Evolutionary conservation across 2,797 vertebrate genomes (phyloP).

Genomic region (Sebastes trivittatus): DNA sequence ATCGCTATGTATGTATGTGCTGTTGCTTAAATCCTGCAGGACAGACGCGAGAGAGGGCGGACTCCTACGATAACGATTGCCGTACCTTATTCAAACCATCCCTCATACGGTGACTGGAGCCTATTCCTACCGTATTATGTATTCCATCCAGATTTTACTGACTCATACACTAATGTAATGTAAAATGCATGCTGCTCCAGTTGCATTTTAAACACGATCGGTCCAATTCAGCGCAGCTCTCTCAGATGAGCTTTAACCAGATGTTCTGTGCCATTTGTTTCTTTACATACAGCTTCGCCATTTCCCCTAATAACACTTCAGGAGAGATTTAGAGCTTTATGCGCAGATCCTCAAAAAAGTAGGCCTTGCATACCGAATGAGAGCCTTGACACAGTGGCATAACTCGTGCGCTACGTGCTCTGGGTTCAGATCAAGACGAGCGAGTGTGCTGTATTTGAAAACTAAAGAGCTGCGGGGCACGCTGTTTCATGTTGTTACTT

Average conservation of each 20-base stretch:
- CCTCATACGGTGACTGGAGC: constrained; percentile 14
- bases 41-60: background rate
- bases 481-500: constrained; percentile 70
- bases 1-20: background rate
- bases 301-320: constrained; percentile 70
- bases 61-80: constrained; percentile 16
- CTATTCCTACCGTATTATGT: constrained; percentile 43
- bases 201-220: constrained; percentile 75
- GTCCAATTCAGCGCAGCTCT: constrained; percentile 57
- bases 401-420: constrained; percentile 70
- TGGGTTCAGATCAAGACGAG: constrained; percentile 69
- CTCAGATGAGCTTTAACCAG: constrained; percentile 68
- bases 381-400: constrained; percentile 64
- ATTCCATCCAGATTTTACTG: constrained; percentile 62
- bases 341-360: constrained; percentile 40
- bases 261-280: constrained; percentile 75
- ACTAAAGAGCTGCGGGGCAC: constrained; percentile 70
- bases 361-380: constrained; percentile 67
- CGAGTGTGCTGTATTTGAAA: constrained; percentile 61
- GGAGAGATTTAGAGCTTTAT: constrained; percentile 72
- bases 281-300: constrained; percentile 51
- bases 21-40: constrained; percentile 5
- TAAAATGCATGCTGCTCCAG: constrained; percentile 78
- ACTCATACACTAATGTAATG: constrained; percentile 73
- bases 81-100: constrained; percentile 16